Base-by-base conservation (phyloP, 2,797 vertebrate genomes). In the Labeo calbasu region DNA sequence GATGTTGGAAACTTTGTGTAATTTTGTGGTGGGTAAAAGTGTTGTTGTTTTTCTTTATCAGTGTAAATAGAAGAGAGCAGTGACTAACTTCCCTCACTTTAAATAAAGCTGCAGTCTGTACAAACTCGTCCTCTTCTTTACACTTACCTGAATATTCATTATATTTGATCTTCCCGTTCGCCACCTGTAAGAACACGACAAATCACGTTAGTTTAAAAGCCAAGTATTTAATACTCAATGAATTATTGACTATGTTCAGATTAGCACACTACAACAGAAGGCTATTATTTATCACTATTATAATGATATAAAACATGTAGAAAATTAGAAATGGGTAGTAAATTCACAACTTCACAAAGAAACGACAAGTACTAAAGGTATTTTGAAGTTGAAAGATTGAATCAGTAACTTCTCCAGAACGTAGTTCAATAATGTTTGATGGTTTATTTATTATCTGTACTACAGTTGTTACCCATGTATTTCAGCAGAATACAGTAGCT, bases 21-120 rank as follows among this genome's bases (percentile, higher is more conserved):
- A 59, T 77, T 55, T 69, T 76, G 85, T 77, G 80, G 70, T 84
- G 71, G 81, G 59, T 73, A 51, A 65, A 77, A 51, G 69, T 81
- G 73, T 75, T 87, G 57, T 84, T 81, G 57, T 81, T 81, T 68
- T 79, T 79, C 32, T 77, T 76, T 59, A 17, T 75, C 71, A 65
- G 61, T 90, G 84, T 87, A 80, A 89, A 90, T 87, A 91, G 77
- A 86, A 51, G 87, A 88, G 65, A 85, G 79, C 88, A 73, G 90
- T 89, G 85, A 93, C 92, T 91, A 91, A 92, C 90, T 71, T 87
- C 81, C 89, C 88, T 90, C 83, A 89, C 80, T 89, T 92, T 91
- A 93, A 95, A 96, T 96, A 95, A 95, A 95, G 89, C 90, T 89
- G 82, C 88, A 84, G 88, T 91, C 90, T 91, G 87, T 88, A 32